Percentiles rank a stretch among this genome's conserved stretches.
Conservation (phyloP, 2,113 vertebrate species). For the Columba livia region DNA sequence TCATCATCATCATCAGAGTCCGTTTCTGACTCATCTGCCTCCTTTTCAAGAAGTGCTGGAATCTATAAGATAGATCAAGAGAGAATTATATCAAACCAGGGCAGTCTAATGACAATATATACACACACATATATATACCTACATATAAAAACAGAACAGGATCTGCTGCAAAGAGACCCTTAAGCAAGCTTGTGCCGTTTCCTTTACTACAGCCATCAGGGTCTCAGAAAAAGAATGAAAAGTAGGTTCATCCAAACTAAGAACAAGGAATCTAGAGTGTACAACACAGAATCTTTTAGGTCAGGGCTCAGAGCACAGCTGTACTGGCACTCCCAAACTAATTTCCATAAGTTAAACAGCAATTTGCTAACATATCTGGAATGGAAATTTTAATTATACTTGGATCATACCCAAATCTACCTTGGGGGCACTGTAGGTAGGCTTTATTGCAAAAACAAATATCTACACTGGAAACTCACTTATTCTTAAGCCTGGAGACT, state of each 20-base stretch:
- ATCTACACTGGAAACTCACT: background rate
- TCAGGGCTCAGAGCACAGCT: background rate
- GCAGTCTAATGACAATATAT: background rate
- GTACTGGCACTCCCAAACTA: background rate
- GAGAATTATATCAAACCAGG: background rate
- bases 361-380: background rate
- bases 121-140: background rate
- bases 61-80: constrained; percentile 75
- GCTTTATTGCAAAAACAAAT: background rate
- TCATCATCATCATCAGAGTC: constrained; percentile 72
- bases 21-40: background rate
- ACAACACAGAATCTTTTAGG: background rate
- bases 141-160: background rate
- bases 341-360: background rate
- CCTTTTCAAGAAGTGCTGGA: constrained; percentile 86
- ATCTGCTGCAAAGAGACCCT: background rate
- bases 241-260: background rate
- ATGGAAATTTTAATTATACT: constrained; percentile 17
- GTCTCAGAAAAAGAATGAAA: background rate
- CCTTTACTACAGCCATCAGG: background rate
- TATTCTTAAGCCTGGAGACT: background rate
- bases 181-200: background rate
- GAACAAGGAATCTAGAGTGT: background rate
- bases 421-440: background rate
- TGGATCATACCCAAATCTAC: background rate